Base-by-base conservation (phyloP, 37 sponge, comb jelly and placozoan species). In the Eunapius fragilis region DNA sequence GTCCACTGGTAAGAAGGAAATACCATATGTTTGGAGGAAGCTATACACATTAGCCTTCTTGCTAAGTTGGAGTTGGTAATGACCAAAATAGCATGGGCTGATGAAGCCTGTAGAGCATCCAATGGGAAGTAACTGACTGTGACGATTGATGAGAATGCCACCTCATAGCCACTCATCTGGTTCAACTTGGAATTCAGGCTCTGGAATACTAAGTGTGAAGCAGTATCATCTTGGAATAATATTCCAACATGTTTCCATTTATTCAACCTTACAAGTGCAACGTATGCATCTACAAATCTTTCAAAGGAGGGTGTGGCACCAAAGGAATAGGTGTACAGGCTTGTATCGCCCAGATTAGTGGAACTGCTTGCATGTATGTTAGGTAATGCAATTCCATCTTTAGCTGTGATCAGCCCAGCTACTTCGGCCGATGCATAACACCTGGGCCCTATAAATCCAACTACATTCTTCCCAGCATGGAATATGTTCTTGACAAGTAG, bases 381-480 rank as follows among this genome's bases (percentile, higher is more conserved):
- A 23, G 76, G 47, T 24, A 87, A 19, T 28, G 35, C 25, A 10
- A 87, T 67, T 22, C 81, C 76, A 24, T 69, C 50, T 26, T 49
- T 75, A 45, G 38, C 75, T 10, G 37, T 26, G 41, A 82, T 37
- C 25, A 70, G 33, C 11, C 76, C 38, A 22, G 76, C 25, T 19
- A n/a, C 76, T 76, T 38, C 30, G 17, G 76, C 25, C 0, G 88
- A 80, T 2, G 41, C 10, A 26, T 81, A 87, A 74, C 88, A 87
- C 0, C 75, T 69, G 9, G 88, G 88, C 41, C 88, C 88, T 26
- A 76, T 69, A 0, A 75, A 69, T 1, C 88, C 88, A 58, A 58
- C 58, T 58, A 58, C 22, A 17, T 58, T 58, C 58, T 58, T 58
- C 1, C 17, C 58, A 58, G 19, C 22, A 17, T 58, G 14, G 17